These are phyloP conservation scores for Eupithecia insigniata DNA, from an alignment of 2,888 invertebrate species.

Conservation along the genomic window DNA sequence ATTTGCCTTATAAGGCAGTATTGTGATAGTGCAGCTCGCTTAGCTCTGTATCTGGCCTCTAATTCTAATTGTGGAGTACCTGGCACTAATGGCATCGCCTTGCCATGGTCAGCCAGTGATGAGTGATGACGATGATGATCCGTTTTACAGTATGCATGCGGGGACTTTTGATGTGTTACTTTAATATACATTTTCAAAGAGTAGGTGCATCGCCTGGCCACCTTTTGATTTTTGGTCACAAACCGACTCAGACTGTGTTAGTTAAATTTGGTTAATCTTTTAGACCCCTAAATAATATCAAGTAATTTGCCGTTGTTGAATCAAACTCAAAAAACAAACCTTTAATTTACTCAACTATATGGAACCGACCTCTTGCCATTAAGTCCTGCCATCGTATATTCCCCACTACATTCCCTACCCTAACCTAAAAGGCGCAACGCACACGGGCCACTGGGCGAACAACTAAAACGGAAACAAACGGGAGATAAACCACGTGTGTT, in stretches of 20 bases:
- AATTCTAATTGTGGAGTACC: too few species aligned
- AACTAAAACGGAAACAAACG: conserved; percentile 45
- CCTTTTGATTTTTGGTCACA: not conserved
- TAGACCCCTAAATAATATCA: not conserved
- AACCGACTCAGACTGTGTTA: not conserved
- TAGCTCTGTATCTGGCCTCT: too few species aligned
- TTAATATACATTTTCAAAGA: not conserved
- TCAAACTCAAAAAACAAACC: not conserved
- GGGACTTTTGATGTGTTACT: not conserved
- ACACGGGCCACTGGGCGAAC: conserved; percentile 53
- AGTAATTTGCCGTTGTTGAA: not conserved
- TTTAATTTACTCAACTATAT: not conserved
- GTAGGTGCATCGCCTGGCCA: not conserved
- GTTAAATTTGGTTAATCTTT: too few species aligned
- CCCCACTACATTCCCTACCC: conserved; percentile 4
- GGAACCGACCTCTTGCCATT: not conserved
- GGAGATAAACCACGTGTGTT: conserved; percentile 36
- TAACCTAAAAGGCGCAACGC: conserved; percentile 47
- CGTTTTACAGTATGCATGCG: too few species aligned
- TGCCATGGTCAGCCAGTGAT: too few species aligned
- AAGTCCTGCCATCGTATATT: not conserved
- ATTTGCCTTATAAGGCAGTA: too few species aligned
- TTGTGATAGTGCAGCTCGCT: too few species aligned
- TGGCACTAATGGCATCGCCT: too few species aligned
- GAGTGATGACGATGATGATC: too few species aligned